A percentile compares a stretch with the other conserved stretches of the same genome.
Conservation (phyloP, 53 echinoderm and acorn worm species). For the Crossaster papposus region DNA sequence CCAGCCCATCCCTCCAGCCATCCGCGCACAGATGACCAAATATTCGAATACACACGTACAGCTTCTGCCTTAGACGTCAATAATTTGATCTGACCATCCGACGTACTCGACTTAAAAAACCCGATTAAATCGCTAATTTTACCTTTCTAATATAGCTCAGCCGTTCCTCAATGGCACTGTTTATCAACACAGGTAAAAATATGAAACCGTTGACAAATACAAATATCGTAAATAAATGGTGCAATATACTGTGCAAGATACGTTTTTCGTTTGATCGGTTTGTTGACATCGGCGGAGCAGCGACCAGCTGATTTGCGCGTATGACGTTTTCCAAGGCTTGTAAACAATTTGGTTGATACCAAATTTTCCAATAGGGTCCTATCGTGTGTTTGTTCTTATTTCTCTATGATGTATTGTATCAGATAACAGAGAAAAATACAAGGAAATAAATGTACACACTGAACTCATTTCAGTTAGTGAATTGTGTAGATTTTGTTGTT, state of each 20-base stretch:
- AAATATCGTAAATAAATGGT: constrained; percentile 58
- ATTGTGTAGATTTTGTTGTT: background rate
- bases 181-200: background rate
- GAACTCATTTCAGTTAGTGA: background rate
- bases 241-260: constrained; percentile 63
- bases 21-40: too few species aligned
- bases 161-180: background rate
- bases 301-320: constrained; percentile 61
- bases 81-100: background rate
- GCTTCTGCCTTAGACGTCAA: too few species aligned
- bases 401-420: too few species aligned
- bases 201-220: constrained; percentile 7
- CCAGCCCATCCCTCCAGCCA: too few species aligned
- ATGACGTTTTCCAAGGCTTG: constrained; percentile 56
- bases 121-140: background rate
- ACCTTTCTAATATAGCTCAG: constrained; percentile 30
- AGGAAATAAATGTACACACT: too few species aligned
- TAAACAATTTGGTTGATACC: constrained; percentile 59
- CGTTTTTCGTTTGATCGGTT: constrained; percentile 18
- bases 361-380: constrained; percentile 1
- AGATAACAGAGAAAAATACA: too few species aligned
- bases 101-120: background rate
- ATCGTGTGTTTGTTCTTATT: too few species aligned
- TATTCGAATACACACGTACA: too few species aligned
- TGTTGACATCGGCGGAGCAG: constrained; percentile 60